phyloP scores from a whole-genome alignment of 2,888 invertebrate species.

The Agrochola litura region DNA sequence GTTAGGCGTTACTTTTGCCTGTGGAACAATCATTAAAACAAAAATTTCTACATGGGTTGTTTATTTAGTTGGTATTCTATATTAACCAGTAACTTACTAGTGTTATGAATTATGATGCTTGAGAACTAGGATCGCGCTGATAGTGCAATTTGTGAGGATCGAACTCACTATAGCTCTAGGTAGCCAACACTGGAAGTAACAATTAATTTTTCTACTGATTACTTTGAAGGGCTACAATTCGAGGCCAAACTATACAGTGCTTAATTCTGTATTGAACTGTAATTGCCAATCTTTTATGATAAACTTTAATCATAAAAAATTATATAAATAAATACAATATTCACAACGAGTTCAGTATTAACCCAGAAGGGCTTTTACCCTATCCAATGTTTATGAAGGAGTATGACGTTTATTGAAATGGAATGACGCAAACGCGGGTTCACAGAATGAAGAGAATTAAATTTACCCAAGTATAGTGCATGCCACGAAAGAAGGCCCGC shows the following conservation, averaged over 20 bases:
- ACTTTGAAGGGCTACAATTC: neutral
- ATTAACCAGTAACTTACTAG: neutral
- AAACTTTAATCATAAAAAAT: neutral
- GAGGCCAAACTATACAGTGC: neutral
- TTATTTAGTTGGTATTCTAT: neutral
- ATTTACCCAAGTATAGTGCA: neutral
- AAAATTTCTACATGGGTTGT: neutral
- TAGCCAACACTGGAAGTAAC: neutral
- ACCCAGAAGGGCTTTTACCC: neutral
- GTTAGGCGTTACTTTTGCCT: conserved; percentile 8
- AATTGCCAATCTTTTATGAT: neutral
- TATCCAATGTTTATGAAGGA: neutral
- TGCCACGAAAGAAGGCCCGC: no score
- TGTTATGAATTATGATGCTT: neutral
- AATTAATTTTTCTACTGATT: neutral
- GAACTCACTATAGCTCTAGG: neutral
- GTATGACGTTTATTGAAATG: neutral
- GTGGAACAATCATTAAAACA: conserved; percentile 9
- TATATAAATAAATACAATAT: neutral
- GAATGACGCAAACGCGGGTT: conserved; percentile 10
- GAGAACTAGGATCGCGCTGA: no score
- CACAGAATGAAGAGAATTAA: neutral
- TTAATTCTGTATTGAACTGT: neutral
- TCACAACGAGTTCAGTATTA: neutral
- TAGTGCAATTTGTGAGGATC: neutral